These are phyloP conservation scores for Limnephilus auricula DNA, from an alignment of 2,888 invertebrate species.

Conservation along the genomic window DNA sequence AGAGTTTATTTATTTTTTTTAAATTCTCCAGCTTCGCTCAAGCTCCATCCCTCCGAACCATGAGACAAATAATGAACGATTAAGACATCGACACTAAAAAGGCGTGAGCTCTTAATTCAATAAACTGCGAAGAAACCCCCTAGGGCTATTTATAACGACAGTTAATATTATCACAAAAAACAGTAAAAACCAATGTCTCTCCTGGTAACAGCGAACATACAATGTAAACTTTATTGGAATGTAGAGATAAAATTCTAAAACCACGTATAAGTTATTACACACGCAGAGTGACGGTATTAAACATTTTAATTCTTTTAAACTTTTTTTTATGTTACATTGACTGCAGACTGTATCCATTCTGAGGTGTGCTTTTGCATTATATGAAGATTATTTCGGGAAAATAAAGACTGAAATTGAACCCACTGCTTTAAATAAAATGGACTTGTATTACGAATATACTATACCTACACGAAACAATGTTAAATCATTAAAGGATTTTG, in stretches of 20 bases:
- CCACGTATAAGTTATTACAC: too few species aligned
- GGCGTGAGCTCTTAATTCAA: slow-evolving; percentile 18
- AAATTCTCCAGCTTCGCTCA: neutral
- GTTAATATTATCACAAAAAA: slow-evolving; percentile 6
- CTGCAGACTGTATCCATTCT: neutral
- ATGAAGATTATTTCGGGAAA: too few species aligned
- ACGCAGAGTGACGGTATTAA: neutral
- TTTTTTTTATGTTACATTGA: neutral
- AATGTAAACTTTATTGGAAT: neutral
- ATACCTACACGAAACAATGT: too few species aligned
- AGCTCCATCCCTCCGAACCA: neutral
- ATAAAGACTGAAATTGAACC: too few species aligned
- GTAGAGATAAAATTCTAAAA: neutral
- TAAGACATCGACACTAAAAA: slow-evolving; percentile 4
- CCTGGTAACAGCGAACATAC: neutral
- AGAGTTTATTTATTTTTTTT: neutral
- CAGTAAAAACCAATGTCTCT: neutral
- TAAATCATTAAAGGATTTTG: too few species aligned
- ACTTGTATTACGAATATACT: too few species aligned
- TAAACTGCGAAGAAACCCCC: neutral
- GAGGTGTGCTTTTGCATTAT: too few species aligned
- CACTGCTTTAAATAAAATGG: too few species aligned
- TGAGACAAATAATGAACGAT: neutral
- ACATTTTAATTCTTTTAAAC: too few species aligned
- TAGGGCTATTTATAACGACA: neutral